A percentile compares a stretch with the other conserved stretches of the same genome.
These are phyloP conservation scores for Oeneis ivallda DNA, from an alignment of 2,888 invertebrate genomes.

Conservation along the genomic window DNA sequence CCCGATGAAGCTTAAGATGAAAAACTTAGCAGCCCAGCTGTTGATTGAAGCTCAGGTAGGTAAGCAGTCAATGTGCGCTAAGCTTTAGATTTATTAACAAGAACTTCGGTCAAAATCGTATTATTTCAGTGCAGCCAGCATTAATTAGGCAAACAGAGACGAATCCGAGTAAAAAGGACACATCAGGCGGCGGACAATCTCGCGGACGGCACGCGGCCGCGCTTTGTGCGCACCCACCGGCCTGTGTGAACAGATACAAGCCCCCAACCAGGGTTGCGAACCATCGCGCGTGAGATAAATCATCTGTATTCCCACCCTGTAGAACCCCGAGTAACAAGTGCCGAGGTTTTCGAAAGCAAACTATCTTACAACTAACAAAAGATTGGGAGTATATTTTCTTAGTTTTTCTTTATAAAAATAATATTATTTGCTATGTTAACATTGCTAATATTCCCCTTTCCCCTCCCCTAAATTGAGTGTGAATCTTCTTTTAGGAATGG, in stretches of 20 bases:
- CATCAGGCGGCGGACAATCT: conserved; percentile 39
- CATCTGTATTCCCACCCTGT: not conserved
- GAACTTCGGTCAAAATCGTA: not conserved
- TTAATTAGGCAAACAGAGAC: conserved; percentile 15
- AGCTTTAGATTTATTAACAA: too few relatives aligned
- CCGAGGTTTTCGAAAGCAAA: not conserved
- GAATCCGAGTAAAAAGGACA: conserved; percentile 13
- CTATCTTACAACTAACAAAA: too few relatives aligned
- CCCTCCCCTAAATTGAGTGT: too few relatives aligned
- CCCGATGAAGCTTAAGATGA: too few relatives aligned
- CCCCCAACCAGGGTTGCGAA: conserved; percentile 46
- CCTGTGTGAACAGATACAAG: conserved; percentile 69
- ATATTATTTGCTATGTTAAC: too few relatives aligned
- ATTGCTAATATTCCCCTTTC: too few relatives aligned
- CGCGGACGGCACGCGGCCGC: conserved; percentile 41
- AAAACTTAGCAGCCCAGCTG: too few relatives aligned
- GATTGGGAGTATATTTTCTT: too few relatives aligned
- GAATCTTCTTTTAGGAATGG: too few relatives aligned
- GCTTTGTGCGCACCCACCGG: conserved; percentile 67
- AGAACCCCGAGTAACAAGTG: not conserved
- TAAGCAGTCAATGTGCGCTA: not conserved
- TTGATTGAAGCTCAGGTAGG: too few relatives aligned
- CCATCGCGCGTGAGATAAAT: not conserved
- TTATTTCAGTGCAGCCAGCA: not conserved
- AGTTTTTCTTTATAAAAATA: too few relatives aligned